A percentile compares a stretch with the other conserved stretches of the same genome.
These are phyloP conservation scores for Syndactyla subalaris DNA, from an alignment of 2,797 vertebrate species.

Conservation along the genomic window DNA sequence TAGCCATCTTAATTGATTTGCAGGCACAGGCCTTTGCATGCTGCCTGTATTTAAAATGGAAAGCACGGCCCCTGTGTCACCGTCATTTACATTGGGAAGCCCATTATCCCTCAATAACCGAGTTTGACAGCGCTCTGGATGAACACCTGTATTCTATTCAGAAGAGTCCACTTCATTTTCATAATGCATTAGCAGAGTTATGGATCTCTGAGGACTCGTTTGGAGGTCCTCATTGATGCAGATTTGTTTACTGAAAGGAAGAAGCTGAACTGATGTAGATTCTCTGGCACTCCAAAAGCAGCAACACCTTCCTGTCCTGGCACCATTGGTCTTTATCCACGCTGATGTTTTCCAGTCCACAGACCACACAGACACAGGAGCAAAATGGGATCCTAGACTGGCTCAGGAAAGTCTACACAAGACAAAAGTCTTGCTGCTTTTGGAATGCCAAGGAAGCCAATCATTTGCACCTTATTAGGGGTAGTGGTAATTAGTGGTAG, in stretches of 20 bases:
- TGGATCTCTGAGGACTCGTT: not conserved
- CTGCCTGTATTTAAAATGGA: not conserved
- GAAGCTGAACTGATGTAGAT: not conserved
- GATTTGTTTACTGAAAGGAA: not conserved
- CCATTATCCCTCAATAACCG: not conserved
- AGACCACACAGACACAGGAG: no score
- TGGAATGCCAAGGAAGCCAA: no score
- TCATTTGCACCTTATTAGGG: no score
- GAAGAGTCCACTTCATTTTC: conserved; percentile 45
- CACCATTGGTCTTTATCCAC: no score
- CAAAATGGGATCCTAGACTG: no score
- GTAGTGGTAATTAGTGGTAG: no score
- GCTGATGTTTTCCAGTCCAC: no score
- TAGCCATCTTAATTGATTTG: not conserved
- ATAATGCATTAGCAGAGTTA: conserved; percentile 38
- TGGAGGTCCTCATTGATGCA: not conserved
- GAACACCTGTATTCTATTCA: conserved; percentile 58
- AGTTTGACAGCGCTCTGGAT: conserved; percentile 40
- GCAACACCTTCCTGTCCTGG: no score
- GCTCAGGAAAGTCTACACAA: no score
- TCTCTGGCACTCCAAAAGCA: no score
- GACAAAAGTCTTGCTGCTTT: no score
- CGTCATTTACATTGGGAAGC: not conserved
- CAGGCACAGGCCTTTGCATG: not conserved
- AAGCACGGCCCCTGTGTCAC: not conserved